These are phyloP conservation scores for Chloebia gouldiae DNA, from an alignment of 2,113 vertebrate genomes.

Conservation along the genomic window DNA sequence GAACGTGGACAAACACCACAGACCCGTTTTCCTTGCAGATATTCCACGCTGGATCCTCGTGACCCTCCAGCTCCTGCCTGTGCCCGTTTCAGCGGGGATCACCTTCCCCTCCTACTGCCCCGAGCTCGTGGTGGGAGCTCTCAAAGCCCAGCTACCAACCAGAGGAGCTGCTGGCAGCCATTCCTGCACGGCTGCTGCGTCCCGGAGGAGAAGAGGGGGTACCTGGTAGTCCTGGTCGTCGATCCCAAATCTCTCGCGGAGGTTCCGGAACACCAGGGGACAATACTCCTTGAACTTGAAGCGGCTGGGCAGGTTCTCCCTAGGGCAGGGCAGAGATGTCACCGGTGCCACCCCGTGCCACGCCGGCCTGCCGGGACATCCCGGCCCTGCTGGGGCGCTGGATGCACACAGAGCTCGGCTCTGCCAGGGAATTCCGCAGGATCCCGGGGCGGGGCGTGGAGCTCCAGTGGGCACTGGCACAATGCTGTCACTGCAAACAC, in stretches of 20 bases:
- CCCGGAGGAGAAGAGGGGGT: neutral
- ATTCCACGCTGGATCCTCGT: neutral
- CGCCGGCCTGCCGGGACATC: neutral
- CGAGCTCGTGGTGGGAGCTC: too few relatives aligned
- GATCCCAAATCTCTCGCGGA: slow-evolving; percentile 90
- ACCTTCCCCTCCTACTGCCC: too few relatives aligned
- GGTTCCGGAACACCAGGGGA: slow-evolving; percentile 94
- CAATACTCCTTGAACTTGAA: slow-evolving; percentile 98
- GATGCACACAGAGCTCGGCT: neutral
- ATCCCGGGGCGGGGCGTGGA: too few relatives aligned
- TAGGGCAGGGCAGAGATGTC: slow-evolving; percentile 48
- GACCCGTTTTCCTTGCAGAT: neutral
- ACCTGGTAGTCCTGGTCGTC: slow-evolving; percentile 98
- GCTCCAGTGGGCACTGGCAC: too few relatives aligned
- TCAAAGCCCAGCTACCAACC: too few relatives aligned
- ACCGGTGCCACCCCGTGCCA: neutral
- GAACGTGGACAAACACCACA: rapidly evolving
- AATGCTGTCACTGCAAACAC: too few relatives aligned
- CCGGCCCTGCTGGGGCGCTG: neutral
- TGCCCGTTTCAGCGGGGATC: too few relatives aligned
- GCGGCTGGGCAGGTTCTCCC: slow-evolving; percentile 95
- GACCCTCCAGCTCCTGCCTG: neutral
- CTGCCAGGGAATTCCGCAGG: neutral
- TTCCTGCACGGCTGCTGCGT: too few relatives aligned
- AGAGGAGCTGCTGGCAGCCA: too few relatives aligned